phyloP scores from a whole-genome alignment of 2,113 vertebrate genomes.

The Pristiophorus japonicus region DNA sequence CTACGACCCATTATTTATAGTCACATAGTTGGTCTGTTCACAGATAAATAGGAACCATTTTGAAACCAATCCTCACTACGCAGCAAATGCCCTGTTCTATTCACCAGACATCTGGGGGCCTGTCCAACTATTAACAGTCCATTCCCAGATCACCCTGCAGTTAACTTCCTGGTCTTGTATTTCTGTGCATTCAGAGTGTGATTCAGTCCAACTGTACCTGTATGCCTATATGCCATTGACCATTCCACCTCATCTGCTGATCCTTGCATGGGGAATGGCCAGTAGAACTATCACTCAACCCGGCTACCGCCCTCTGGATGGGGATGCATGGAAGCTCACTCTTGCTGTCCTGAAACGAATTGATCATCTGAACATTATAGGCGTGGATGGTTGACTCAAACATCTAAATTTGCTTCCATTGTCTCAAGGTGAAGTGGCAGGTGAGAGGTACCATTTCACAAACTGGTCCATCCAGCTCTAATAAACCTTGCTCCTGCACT shows the following conservation, averaged over 20 bases:
- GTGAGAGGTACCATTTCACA: no score
- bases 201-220: background rate
- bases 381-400: background rate
- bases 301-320: background rate
- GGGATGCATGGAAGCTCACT: background rate
- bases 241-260: background rate
- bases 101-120: background rate
- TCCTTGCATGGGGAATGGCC: background rate
- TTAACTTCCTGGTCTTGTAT: background rate
- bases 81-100: background rate
- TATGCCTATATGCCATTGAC: background rate
- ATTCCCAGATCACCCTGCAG: background rate
- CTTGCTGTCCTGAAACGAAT: background rate
- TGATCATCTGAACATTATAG: background rate
- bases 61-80: background rate
- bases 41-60: background rate
- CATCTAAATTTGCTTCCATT: no score
- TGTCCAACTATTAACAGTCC: background rate
- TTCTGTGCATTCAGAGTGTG: background rate
- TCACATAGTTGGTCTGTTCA: background rate
- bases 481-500: no score
- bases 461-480: no score
- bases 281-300: background rate
- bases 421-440: background rate
- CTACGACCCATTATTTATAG: background rate